Percentiles rank a stretch among this genome's conserved stretches.
These are phyloP conservation scores for Adelphocoris suturalis DNA, from an alignment of 2,888 invertebrate genomes.

Conservation along the genomic window DNA sequence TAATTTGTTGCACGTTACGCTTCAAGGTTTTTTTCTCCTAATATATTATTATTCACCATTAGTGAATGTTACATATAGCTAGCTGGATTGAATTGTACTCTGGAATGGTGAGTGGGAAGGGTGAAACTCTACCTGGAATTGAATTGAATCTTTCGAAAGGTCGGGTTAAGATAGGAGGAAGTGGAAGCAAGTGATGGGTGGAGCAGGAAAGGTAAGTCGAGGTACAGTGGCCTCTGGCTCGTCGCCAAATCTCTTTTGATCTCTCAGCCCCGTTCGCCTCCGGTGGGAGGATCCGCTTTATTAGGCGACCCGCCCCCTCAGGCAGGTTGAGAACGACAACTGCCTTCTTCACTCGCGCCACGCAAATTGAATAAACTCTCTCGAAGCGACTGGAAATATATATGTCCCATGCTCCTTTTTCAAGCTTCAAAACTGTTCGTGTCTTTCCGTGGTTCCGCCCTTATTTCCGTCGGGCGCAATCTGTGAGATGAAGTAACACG, in stretches of 20 bases:
- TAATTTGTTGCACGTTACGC: no score
- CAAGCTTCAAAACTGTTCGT: no score
- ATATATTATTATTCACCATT: no score
- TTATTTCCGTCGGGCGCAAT: no score
- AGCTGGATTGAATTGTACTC: neutral
- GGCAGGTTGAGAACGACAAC: neutral
- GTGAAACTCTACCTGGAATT: neutral
- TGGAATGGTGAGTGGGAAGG: neutral
- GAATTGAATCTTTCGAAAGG: neutral
- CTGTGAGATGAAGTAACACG: no score
- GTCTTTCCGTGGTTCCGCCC: no score
- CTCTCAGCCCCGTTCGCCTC: neutral
- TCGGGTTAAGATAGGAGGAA: neutral
- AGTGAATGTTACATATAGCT: no score
- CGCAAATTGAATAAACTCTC: neutral
- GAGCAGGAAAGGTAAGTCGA: neutral
- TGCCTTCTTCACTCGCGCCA: neutral
- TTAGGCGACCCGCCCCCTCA: neutral
- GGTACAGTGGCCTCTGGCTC: neutral
- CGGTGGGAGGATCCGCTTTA: neutral
- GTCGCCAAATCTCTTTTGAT: slow-evolving; percentile 30
- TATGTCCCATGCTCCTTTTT: no score
- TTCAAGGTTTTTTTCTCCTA: no score
- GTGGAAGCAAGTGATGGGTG: neutral
- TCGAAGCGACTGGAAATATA: no score